phyloP scores from a whole-genome alignment of 2,888 invertebrate genomes.

The Gisinianus flammeolus region DNA sequence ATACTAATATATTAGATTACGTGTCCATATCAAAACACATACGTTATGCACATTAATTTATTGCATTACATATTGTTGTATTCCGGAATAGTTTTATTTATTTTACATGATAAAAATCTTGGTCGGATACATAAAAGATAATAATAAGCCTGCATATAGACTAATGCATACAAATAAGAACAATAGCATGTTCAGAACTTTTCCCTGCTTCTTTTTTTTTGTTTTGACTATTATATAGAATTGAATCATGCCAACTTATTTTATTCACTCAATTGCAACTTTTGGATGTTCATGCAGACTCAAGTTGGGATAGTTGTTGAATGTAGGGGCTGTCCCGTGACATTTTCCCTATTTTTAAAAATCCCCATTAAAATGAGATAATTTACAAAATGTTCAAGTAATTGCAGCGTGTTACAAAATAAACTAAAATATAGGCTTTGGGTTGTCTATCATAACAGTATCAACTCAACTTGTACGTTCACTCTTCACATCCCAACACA shows the following conservation, averaged over 20 bases:
- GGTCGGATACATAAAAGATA: not conserved
- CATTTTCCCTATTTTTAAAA: slow-evolving; percentile 4
- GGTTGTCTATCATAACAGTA: no score
- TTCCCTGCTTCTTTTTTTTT: not conserved
- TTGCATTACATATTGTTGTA: not conserved
- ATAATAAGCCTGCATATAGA: not conserved
- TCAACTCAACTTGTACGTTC: not conserved
- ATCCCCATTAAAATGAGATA: slow-evolving; percentile 19
- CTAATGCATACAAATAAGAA: not conserved
- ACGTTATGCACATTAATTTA: slow-evolving; percentile 3
- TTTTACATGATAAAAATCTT: slow-evolving; percentile 18
- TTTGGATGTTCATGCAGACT: not conserved
- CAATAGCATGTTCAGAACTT: not conserved
- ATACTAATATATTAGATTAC: no score
- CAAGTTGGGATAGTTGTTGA: not conserved
- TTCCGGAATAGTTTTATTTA: not conserved
- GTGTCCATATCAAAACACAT: no score
- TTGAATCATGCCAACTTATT: not conserved
- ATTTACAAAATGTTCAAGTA: slow-evolving; percentile 11
- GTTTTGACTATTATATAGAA: not conserved
- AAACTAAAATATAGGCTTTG: slow-evolving; percentile 8
- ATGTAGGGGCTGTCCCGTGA: slow-evolving; percentile 17
- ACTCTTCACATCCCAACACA: not conserved
- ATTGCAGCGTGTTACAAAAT: slow-evolving; percentile 6
- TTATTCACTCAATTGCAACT: not conserved